Percentiles rank a stretch among this genome's conserved stretches.
Conservation (phyloP, 2,113 vertebrate genomes). For the Pundamilia nyererei region DNA sequence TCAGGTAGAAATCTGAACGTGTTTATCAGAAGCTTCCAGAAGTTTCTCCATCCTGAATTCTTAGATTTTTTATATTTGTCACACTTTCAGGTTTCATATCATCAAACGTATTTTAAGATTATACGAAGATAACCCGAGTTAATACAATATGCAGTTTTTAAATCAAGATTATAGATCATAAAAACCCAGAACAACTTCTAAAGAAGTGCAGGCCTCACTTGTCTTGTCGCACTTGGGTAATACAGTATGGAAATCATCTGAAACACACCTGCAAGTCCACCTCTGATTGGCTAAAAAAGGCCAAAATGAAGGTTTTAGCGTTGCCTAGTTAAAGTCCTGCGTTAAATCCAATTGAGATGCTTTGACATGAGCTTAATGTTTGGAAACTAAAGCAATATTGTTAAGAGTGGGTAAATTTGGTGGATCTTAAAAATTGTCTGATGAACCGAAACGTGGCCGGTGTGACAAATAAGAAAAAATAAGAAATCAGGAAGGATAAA, state of each 20-base stretch:
- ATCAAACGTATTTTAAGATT: neutral
- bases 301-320: neutral
- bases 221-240: neutral
- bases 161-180: neutral
- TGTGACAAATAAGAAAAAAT: neutral
- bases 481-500: neutral
- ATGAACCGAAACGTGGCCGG: neutral
- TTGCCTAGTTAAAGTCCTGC: neutral
- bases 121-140: neutral
- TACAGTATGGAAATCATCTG: neutral
- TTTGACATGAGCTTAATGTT: neutral
- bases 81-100: neutral
- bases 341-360: neutral
- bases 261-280: neutral
- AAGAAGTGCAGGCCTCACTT: neutral
- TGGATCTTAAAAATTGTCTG: neutral
- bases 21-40: neutral
- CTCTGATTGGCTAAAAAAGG: neutral
- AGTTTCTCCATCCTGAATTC: neutral
- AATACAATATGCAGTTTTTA: neutral
- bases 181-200: neutral
- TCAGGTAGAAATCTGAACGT: constrained; percentile 51
- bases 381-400: neutral
- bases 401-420: neutral
- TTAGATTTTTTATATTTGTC: neutral